Conservation (phyloP, 1,140 invertebrate species). For the Cyrtorhinus lividipennis region DNA sequence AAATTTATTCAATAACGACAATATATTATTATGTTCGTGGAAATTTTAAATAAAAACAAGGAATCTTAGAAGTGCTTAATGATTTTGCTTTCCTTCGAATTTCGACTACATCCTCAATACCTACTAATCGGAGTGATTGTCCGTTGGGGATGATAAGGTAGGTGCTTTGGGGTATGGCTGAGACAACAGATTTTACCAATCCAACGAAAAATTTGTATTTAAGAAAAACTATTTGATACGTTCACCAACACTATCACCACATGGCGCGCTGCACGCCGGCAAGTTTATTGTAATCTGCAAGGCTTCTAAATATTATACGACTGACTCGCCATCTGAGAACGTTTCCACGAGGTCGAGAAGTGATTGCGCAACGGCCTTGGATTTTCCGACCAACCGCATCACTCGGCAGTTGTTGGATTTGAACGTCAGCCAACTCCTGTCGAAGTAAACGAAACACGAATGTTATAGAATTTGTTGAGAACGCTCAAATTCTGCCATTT, state of each 20-base stretch:
- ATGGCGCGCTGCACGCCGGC: conserved; percentile 74
- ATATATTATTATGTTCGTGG: too few relatives aligned
- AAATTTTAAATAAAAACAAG: too few relatives aligned
- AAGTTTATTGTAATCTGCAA: conserved; percentile 83
- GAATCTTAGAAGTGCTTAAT: too few relatives aligned
- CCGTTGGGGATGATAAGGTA: too few relatives aligned
- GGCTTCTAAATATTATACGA: conserved; percentile 69
- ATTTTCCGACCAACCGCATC: conserved; percentile 50
- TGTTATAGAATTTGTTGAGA: conserved; percentile 5
- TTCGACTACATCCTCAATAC: too few relatives aligned
- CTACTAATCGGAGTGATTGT: too few relatives aligned
- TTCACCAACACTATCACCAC: conserved; percentile 57
- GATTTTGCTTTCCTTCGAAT: too few relatives aligned
- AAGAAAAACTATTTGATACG: too few relatives aligned
- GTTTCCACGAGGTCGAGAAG: conserved; percentile 57
- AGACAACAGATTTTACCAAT: too few relatives aligned
- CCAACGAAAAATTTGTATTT: too few relatives aligned
- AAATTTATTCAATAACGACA: too few relatives aligned
- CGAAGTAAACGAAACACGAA: conserved; percentile 22
- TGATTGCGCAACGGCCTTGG: conserved; percentile 60
- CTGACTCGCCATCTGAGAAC: conserved; percentile 65
- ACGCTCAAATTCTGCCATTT: background rate
- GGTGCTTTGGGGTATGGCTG: too few relatives aligned
- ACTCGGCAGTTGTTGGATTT: conserved; percentile 58
- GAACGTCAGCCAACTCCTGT: conserved; percentile 49